Evolutionary conservation across 2,888 invertebrate species (phyloP).

Genomic region (Ecdyonurus torrentis): DNA sequence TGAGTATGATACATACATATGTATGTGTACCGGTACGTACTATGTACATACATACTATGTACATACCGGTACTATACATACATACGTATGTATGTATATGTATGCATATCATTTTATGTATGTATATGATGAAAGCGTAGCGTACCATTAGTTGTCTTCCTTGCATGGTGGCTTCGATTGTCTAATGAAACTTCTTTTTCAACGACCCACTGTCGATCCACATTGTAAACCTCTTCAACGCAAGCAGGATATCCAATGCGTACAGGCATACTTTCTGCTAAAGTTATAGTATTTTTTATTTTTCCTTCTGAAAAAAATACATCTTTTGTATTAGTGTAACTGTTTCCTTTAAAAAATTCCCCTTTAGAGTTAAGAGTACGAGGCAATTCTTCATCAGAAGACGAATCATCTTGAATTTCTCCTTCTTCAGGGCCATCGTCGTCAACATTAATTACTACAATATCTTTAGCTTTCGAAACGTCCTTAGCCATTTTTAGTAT

Average conservation of each 20-base stretch:
- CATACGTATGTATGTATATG: background rate
- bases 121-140: background rate
- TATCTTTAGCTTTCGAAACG: background rate
- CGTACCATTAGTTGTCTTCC: background rate
- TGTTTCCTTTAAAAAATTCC: background rate
- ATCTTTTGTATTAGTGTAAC: no score
- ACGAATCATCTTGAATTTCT: background rate
- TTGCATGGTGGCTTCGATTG: background rate
- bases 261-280: background rate
- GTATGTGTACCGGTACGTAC: no score
- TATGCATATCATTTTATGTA: background rate
- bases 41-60: no score
- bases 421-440: background rate
- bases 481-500: background rate
- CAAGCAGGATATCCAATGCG: background rate
- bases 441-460: background rate
- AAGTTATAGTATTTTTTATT: no score
- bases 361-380: no score
- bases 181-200: background rate
- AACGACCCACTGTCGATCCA: background rate
- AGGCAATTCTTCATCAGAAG: no score
- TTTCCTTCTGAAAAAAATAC: no score
- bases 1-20: no score
- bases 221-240: background rate
- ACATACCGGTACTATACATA: background rate